Evolutionary conservation across 1,140 invertebrate genomes (phyloP).

Genomic region (Lucilia sericata): DNA sequence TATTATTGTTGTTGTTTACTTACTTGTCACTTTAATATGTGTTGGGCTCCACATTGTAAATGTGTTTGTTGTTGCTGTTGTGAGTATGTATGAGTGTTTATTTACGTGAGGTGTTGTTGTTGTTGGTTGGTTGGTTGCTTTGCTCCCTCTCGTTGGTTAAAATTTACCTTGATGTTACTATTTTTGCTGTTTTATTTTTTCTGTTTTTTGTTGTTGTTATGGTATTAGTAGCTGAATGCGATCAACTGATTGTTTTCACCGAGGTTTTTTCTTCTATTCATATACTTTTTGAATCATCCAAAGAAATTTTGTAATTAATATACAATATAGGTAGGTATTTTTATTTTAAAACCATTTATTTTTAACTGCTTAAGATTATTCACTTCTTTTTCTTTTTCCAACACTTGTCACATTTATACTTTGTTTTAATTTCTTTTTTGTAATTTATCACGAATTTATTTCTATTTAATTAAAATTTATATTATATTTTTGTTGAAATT

Average conservation of each 20-base stretch:
- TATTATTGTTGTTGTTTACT: conserved; percentile 30
- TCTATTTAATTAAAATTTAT: background rate
- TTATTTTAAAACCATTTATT: background rate
- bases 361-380: background rate
- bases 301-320: conserved; percentile 12
- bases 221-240: conserved; percentile 16
- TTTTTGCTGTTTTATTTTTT: background rate
- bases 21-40: conserved; percentile 49
- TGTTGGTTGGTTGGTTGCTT: background rate
- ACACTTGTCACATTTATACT: background rate
- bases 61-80: background rate
- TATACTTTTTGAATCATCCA: conserved; percentile 15
- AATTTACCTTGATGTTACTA: conserved; percentile 41
- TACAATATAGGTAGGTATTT: background rate
- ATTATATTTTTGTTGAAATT: background rate
- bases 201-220: background rate
- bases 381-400: background rate
- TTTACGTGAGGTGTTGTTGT: conserved; percentile 19
- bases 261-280: conserved; percentile 19
- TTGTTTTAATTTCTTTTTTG: background rate
- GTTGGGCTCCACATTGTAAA: conserved; percentile 49
- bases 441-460: background rate
- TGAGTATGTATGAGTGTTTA: background rate
- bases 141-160: conserved; percentile 38
- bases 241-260: conserved; percentile 26